A percentile compares a stretch with the other conserved stretches of the same genome.
These are phyloP conservation scores for Corythaixoides concolor DNA, from an alignment of 2,113 vertebrate species.

Conservation along the genomic window DNA sequence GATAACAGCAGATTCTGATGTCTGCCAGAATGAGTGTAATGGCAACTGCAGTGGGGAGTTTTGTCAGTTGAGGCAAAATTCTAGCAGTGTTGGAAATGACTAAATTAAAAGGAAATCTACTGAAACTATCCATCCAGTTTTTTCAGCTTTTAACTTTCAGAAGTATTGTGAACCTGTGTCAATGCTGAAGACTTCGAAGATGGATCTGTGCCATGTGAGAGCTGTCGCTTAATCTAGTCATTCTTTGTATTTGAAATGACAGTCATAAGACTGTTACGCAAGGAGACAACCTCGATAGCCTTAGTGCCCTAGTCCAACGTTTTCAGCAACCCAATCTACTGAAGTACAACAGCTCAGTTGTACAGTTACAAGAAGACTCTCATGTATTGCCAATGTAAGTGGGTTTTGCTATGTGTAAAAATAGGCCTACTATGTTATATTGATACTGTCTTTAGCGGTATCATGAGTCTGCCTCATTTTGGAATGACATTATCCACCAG, in stretches of 20 bases:
- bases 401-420: background rate
- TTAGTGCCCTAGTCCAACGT: background rate
- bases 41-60: background rate
- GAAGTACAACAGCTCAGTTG: background rate
- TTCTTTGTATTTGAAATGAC: background rate
- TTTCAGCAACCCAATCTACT: background rate
- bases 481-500: background rate
- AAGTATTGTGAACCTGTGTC: background rate
- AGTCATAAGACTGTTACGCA: background rate
- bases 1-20: background rate
- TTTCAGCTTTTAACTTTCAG: background rate
- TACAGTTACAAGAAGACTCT: background rate
- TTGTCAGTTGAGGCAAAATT: background rate
- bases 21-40: background rate
- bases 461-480: background rate
- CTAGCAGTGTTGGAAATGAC: background rate
- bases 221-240: background rate
- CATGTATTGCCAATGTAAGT: rapidly evolving
- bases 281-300: background rate
- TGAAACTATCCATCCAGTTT: background rate
- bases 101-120: background rate
- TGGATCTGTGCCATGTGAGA: background rate
- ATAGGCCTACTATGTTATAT: background rate
- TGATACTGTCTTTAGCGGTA: background rate
- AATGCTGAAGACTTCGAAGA: background rate